Base-by-base conservation (phyloP, 2,797 vertebrate species). In the Falco novaeseelandiae region DNA sequence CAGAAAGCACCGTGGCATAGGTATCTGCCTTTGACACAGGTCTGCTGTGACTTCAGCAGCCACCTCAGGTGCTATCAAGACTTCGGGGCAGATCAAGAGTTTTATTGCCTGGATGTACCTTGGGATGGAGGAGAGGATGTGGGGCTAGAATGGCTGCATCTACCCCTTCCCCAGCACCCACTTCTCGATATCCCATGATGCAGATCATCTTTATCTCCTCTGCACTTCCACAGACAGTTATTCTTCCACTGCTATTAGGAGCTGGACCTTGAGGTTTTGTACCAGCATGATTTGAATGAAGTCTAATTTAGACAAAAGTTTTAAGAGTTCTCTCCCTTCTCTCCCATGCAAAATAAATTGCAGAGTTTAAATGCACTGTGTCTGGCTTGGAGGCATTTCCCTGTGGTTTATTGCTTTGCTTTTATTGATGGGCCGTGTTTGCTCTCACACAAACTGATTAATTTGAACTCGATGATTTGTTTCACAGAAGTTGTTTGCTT, bases 351-450 rank as follows among this genome's bases (percentile, higher is more conserved):
- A 65, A 91, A 67, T 77, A 81, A 76, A 66, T 81, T 71, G 55
- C 48, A 61, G 90, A 49, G 73, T 73, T 79, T 89, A 73, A 95
- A 92, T 87, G 85, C n/a, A 32, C 61, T 79, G 23, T 90, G 57
- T 79, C 49, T 95, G 73, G 51, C 93, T 90, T 30, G 38, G 71
- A 92, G 93, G 94, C 91, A 46, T 94, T 95, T 92, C 55, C 81
- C 59, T 85, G 70, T 44, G 55, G 73, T 96, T 97, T 95, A 89
- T 63, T 95, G 80, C 93, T 94, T 86, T 83, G 67, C 71, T 93
- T 91, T 95, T 95, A 87, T 97, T 90, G 78, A 90, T 94, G 62
- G 67, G 30, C 71, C 72, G 7, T 63, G 58, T 86, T 94, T 91
- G 76, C 78, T 91, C 76, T 91, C 62, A 83, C 54, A 59, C 71